phyloP scores from a whole-genome alignment of 1,140 invertebrate species.

The Drosophila bifasciata region DNA sequence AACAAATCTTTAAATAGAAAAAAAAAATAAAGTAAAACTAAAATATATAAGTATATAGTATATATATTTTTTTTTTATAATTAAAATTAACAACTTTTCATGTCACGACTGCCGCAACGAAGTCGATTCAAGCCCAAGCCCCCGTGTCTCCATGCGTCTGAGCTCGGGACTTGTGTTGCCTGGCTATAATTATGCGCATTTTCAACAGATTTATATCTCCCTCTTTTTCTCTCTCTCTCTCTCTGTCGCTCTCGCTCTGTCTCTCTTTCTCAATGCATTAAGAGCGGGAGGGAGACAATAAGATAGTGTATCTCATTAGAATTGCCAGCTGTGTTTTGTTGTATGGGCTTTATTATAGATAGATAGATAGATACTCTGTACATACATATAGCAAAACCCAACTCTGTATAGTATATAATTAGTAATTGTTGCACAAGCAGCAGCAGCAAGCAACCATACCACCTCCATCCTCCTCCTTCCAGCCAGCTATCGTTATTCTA shows the following conservation, averaged over 20 bases:
- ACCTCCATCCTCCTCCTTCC: neutral
- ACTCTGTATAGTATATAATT: constrained; percentile 72
- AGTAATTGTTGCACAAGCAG: constrained; percentile 82
- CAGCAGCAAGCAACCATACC: constrained; percentile 26
- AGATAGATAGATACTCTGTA: constrained; percentile 3
- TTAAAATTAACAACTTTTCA: constrained; percentile 82
- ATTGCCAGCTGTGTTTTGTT: constrained; percentile 51
- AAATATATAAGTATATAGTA: constrained; percentile 24
- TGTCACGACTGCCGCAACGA: constrained; percentile 63
- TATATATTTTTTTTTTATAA: constrained; percentile 57
- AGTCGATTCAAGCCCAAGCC: constrained; percentile 37
- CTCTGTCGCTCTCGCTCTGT: no score
- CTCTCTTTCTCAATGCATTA: constrained; percentile 50
- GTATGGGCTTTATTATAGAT: constrained; percentile 34
- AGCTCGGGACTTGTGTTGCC: constrained; percentile 20
- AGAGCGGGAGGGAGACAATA: constrained; percentile 28
- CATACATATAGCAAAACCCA: constrained; percentile 52
- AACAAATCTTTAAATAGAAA: constrained; percentile 35
- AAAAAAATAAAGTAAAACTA: constrained; percentile 36
- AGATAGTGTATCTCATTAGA: constrained; percentile 78
- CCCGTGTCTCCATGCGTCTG: constrained; percentile 39
- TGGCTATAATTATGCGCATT: constrained; percentile 81
- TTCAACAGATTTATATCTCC: constrained; percentile 82
- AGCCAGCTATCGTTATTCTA: constrained; percentile 50
- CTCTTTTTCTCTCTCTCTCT: constrained; percentile 52